phyloP scores from a whole-genome alignment of 2,797 vertebrate species.

The Pempheris klunzingeri region DNA sequence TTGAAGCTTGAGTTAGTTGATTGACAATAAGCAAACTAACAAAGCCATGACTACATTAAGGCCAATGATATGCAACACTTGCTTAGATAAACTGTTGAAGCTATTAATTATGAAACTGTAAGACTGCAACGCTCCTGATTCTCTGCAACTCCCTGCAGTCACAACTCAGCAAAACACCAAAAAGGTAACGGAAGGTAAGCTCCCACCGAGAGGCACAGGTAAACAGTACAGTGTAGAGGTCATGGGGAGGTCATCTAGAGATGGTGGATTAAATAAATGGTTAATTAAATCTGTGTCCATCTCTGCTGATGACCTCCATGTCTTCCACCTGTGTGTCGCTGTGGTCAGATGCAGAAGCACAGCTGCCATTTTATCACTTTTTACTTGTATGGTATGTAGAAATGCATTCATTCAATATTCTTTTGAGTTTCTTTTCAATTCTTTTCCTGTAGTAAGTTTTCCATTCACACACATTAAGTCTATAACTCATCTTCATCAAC shows the following conservation, averaged over 20 bases:
- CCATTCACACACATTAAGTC: neutral
- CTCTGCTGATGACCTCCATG: too few species aligned
- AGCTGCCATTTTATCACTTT: neutral
- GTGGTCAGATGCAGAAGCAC: too few species aligned
- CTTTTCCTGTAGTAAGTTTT: neutral
- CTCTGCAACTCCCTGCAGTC: neutral
- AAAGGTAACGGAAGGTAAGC: too few species aligned
- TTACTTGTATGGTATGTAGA: neutral
- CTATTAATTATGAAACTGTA: neutral
- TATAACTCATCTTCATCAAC: neutral
- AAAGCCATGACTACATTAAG: neutral
- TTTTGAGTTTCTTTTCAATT: neutral
- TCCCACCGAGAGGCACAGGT: neutral
- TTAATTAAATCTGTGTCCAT: too few species aligned
- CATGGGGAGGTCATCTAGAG: neutral
- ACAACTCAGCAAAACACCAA: slow-evolving; percentile 5
- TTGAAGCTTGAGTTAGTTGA: neutral
- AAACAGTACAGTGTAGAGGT: too few species aligned
- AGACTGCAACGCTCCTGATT: neutral
- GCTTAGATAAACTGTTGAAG: neutral
- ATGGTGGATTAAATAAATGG: too few species aligned
- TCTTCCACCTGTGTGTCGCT: too few species aligned
- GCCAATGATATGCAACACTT: neutral
- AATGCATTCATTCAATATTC: neutral
- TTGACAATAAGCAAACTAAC: neutral